Evolutionary conservation across 2,888 invertebrate species (phyloP), one percentile per base, ranked within the genome.

Genomic region (Liposcelis brunnea): DNA sequence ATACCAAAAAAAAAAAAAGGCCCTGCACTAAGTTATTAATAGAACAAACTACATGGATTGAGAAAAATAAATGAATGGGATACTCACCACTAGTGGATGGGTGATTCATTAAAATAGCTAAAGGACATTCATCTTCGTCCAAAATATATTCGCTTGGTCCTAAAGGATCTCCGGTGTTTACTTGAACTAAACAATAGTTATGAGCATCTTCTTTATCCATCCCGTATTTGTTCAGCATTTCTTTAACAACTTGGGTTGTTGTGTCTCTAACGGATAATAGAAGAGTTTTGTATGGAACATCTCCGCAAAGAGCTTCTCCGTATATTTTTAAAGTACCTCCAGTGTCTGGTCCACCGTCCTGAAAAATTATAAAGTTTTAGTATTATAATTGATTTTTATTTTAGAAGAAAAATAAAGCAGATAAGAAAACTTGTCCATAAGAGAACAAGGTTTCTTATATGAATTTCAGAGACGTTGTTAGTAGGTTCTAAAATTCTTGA

Each of bases 281-380:
- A 45, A 98, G 69, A 6, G 97, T 97, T 69, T 98, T 97, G 69
- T 99, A 98, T 43, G 98, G 97, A 59, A 95, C 93, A 66, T 94
- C 94, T 55, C 87, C 84, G 58, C 90, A 87, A 35, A 98, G 70
- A 12, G 93, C 87, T 60, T 93, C 91, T 35, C 98, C 98, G 67
- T 97, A 98, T 55, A 98, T 93, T 62, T 89, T 85, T 37, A 90
- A 65, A 2, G 87, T 87, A 44, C 87, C 87, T 48, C 87, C 86
- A 35, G 91, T 90, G 61, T 93, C 93, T 5, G 91, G 90, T 1
- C 91, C 91, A 37, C 94, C 94, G 58, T 94, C 93, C 62, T 40
- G 10, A 35, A 35, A 35, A 10, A 16, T 26, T 6, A 26, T 6
- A 26, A 6, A 26, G 8, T 4, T 4, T 26, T 6, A 26, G 5